Evolutionary conservation across 2,888 invertebrate species (phyloP).

Genomic region (Horisme vitalbata): DNA sequence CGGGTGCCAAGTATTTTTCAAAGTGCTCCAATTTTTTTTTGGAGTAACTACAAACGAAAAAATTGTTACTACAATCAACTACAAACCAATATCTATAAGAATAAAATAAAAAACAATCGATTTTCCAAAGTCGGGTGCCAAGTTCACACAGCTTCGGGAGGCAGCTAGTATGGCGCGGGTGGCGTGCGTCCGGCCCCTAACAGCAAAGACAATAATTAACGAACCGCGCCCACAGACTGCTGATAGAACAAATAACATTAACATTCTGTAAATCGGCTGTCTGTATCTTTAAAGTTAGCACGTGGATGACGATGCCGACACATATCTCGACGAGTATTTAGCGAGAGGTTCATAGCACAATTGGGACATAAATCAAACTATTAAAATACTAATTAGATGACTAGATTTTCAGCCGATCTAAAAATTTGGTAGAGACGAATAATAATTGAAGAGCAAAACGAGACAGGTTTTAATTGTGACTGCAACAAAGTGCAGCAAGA

Average conservation of each 20-base stretch:
- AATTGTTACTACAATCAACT: too few species aligned
- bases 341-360: conserved; percentile 18
- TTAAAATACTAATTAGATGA: conserved; percentile 20
- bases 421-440: conserved; percentile 18
- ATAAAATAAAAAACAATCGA: too few species aligned
- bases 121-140: too few species aligned
- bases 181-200: conserved; percentile 5
- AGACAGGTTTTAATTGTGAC: conserved; percentile 22
- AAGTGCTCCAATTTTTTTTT: too few species aligned
- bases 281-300: conserved; percentile 15
- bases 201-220: conserved; percentile 15
- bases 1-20: too few species aligned
- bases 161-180: conserved; percentile 5
- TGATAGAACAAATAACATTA: too few species aligned
- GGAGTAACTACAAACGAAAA: too few species aligned
- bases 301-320: conserved; percentile 26
- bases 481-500: conserved; percentile 25
- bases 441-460: conserved; percentile 16
- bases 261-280: too few species aligned
- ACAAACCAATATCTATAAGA: too few species aligned
- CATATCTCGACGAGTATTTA: conserved; percentile 26
- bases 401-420: conserved; percentile 12
- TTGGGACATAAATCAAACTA: conserved; percentile 28
- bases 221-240: conserved; percentile 6
- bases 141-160: too few species aligned